Conservation (phyloP, 2,113 vertebrate genomes). For the Clupea harengus region DNA sequence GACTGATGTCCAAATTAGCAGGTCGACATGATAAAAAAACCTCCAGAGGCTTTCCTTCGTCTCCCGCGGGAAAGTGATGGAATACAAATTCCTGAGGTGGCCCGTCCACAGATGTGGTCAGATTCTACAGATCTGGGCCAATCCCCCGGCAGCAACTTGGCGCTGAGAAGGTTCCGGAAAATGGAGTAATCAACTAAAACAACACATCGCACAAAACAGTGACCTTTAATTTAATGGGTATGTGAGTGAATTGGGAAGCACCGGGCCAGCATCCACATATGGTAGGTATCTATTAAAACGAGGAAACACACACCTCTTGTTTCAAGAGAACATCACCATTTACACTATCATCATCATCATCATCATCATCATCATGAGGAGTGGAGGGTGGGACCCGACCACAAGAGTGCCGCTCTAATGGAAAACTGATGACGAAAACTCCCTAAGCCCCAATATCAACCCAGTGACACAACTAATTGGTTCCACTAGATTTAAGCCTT, state of each 20-base stretch:
- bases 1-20: constrained; percentile 31
- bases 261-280: not conserved
- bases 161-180: constrained; percentile 21
- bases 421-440: constrained; percentile 1
- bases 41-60: constrained; percentile 25
- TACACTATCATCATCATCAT: not conserved
- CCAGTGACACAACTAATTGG: constrained; percentile 5
- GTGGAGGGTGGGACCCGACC: not conserved
- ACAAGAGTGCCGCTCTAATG: not conserved
- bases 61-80: constrained; percentile 20
- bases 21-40: constrained; percentile 16
- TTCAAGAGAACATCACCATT: constrained; percentile 1
- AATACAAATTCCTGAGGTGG: constrained; percentile 3
- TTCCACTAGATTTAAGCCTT: constrained; percentile 14
- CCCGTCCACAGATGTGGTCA: constrained; percentile 6
- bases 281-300: not conserved
- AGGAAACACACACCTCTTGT: not conserved
- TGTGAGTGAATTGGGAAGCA: not conserved
- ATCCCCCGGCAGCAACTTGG: constrained; percentile 33
- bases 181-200: constrained; percentile 43
- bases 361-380: not conserved
- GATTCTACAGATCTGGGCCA: constrained; percentile 5
- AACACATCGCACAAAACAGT: constrained; percentile 30
- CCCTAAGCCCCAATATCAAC: not conserved
- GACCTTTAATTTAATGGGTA: not conserved